Evolutionary conservation across 1,140 invertebrate species (phyloP).

Genomic region (Trichoplusia ni): DNA sequence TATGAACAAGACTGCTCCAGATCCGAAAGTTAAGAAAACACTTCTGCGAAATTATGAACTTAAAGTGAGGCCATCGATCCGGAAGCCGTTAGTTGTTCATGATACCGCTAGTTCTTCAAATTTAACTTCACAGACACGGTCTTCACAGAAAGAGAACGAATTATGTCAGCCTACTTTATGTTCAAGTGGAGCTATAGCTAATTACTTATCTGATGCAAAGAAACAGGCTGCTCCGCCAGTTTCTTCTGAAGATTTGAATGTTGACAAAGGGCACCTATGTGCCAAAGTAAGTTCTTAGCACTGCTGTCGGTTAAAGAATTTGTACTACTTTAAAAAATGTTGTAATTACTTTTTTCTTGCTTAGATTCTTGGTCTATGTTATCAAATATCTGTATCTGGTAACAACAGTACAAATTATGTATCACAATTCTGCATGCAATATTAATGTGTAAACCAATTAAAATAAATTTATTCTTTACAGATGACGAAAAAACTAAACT

Average conservation of each 20-base stretch:
- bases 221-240: slow-evolving; percentile 40
- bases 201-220: slow-evolving; percentile 62
- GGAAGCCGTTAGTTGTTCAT: slow-evolving; percentile 37
- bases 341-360: too few species aligned
- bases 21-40: slow-evolving; percentile 71
- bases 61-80: slow-evolving; percentile 40
- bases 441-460: too few species aligned
- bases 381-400: too few species aligned
- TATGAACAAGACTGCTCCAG: slow-evolving; percentile 56
- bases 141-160: slow-evolving; percentile 44
- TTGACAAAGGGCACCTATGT: slow-evolving; percentile 49
- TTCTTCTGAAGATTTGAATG: slow-evolving; percentile 45
- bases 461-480: slow-evolving; percentile 45
- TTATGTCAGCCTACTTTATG: slow-evolving; percentile 59
- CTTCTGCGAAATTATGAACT: slow-evolving; percentile 60
- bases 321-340: too few species aligned
- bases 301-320: too few species aligned
- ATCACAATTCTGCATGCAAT: too few species aligned
- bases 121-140: not conserved
- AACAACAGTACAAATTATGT: too few species aligned
- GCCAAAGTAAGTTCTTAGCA: slow-evolving; percentile 63
- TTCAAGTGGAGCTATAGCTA: slow-evolving; percentile 61
- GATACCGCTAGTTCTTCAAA: slow-evolving; percentile 49
- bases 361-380: too few species aligned
- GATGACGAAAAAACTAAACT: slow-evolving; percentile 76